phyloP scores from a whole-genome alignment of 2,888 invertebrate genomes.

The Dynastes maya region DNA sequence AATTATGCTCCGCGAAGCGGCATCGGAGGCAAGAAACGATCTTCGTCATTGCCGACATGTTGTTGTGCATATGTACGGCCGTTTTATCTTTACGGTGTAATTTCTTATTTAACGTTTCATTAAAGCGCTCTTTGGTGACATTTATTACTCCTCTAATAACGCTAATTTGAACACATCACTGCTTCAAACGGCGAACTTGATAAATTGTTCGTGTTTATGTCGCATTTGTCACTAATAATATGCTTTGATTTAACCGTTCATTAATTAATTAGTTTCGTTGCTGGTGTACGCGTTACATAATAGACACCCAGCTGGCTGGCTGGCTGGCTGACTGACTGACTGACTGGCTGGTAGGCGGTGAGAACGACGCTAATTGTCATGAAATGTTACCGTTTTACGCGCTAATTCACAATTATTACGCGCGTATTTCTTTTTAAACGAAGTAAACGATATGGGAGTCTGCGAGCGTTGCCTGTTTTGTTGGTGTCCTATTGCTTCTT shows the following conservation, averaged over 20 bases:
- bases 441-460: background rate
- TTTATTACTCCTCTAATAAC: constrained; percentile 43
- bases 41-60: background rate
- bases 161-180: constrained; percentile 39
- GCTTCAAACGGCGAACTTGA: constrained; percentile 39
- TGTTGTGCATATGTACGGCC: constrained; percentile 7
- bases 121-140: constrained; percentile 35
- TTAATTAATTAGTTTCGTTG: constrained; percentile 46
- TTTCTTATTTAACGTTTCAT: constrained; percentile 46
- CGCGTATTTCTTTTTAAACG: background rate
- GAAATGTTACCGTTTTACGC: constrained; percentile 12
- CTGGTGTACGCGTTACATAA: constrained; percentile 26
- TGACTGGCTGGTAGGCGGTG: background rate
- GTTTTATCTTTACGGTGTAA: constrained; percentile 44
- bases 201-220: constrained; percentile 42
- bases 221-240: constrained; percentile 45
- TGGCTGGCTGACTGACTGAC: constrained; percentile 12
- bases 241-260: constrained; percentile 41
- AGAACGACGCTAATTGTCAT: constrained; percentile 1
- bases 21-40: background rate
- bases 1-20: background rate
- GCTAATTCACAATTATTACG: background rate
- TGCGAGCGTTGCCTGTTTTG: background rate
- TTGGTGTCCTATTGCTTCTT: background rate
- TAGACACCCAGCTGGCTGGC: constrained; percentile 23